Evolutionary conservation across 2,113 vertebrate genomes (phyloP).

Genomic region (Chaetodon auriga): DNA sequence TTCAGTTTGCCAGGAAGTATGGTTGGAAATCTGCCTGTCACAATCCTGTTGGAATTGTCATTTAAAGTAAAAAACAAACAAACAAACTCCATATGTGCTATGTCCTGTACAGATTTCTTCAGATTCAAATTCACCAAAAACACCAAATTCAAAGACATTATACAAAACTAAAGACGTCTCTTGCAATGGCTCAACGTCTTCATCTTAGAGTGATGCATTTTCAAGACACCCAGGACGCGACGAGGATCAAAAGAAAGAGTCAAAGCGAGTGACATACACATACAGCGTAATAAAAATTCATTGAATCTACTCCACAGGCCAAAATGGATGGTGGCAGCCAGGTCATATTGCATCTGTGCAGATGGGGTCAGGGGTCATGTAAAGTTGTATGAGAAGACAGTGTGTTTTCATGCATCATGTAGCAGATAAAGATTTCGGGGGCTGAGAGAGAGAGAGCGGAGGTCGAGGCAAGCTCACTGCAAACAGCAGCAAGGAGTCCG

Average conservation of each 20-base stretch:
- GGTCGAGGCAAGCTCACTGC: constrained; percentile 40
- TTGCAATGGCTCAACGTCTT: constrained; percentile 30
- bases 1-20: constrained; percentile 53
- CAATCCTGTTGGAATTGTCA: constrained; percentile 59
- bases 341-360: constrained; percentile 96
- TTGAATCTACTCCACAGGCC: constrained; percentile 94
- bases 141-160: constrained; percentile 29
- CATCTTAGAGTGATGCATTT: constrained; percentile 55
- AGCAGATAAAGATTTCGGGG: constrained; percentile 96
- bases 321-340: constrained; percentile 94
- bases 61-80: constrained; percentile 52
- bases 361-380: constrained; percentile 88
- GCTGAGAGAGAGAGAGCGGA: constrained; percentile 53
- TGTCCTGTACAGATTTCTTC: constrained; percentile 40
- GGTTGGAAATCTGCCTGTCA: constrained; percentile 61
- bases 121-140: constrained; percentile 9
- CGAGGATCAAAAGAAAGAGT: constrained; percentile 70
- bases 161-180: not conserved
- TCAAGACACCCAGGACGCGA: constrained; percentile 60
- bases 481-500: constrained; percentile 35
- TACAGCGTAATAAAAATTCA: constrained; percentile 97
- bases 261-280: constrained; percentile 68
- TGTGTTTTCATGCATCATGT: constrained; percentile 97
- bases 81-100: constrained; percentile 51
- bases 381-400: constrained; percentile 93